Conservation (phyloP, 1,140 invertebrate genomes). For the Drosophila burlai region DNA sequence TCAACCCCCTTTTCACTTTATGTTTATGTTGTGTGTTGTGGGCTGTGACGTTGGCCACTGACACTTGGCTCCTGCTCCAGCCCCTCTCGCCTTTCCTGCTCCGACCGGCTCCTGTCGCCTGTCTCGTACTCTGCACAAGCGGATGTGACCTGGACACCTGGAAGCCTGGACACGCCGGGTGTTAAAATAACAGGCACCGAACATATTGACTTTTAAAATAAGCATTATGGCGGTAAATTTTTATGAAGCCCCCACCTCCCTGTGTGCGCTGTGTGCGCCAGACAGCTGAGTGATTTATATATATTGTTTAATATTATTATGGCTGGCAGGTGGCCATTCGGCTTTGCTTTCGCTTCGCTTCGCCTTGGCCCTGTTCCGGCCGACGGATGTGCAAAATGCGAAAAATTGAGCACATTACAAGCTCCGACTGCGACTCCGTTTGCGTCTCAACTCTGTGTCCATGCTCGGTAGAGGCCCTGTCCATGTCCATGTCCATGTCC, state of each 20-base stretch:
- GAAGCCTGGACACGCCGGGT: slow-evolving; percentile 79
- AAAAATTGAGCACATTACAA: slow-evolving; percentile 81
- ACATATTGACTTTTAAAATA: slow-evolving; percentile 83
- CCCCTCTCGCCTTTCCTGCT: slow-evolving; percentile 23
- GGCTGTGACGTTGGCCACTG: slow-evolving; percentile 57
- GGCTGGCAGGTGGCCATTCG: slow-evolving; percentile 69
- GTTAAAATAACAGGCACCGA: slow-evolving; percentile 81
- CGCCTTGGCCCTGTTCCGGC: slow-evolving; percentile 46
- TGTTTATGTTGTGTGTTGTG: slow-evolving; percentile 71
- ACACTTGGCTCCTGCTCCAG: slow-evolving; percentile 54
- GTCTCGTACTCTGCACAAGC: slow-evolving; percentile 53
- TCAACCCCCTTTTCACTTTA: slow-evolving; percentile 69
- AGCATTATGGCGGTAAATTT: slow-evolving; percentile 81
- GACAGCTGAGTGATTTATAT: slow-evolving; percentile 82
- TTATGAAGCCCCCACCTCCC: slow-evolving; percentile 65
- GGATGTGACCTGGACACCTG: slow-evolving; percentile 64
- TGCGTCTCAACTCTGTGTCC: slow-evolving; percentile 7
- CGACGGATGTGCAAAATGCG: slow-evolving; percentile 76
- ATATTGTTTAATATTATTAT: slow-evolving; percentile 82
- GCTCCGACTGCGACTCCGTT: slow-evolving; percentile 17
- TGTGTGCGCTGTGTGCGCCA: slow-evolving; percentile 48
- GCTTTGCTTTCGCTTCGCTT: slow-evolving; percentile 27
- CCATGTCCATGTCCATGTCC: slow-evolving; percentile 22
- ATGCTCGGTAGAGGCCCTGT: background rate
- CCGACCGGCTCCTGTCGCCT: slow-evolving; percentile 50